Percentiles rank a stretch among this genome's conserved stretches.
These are phyloP conservation scores for Pygoscelis adeliae DNA, from an alignment of 2,113 vertebrate genomes.

Conservation along the genomic window DNA sequence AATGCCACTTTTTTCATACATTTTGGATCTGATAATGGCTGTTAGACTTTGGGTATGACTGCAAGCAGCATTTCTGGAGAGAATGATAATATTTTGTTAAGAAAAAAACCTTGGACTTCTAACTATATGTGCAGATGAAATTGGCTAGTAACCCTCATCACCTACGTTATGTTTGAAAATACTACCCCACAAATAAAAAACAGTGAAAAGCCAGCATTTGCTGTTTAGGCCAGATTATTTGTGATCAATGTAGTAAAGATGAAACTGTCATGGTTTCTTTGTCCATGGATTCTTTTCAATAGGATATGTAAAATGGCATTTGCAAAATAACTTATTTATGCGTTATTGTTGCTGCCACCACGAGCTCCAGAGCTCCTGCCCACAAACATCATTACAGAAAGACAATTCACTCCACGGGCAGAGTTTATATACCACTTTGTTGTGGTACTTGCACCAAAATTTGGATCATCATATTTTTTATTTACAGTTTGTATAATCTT, in stretches of 20 bases:
- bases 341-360: neutral
- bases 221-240: neutral
- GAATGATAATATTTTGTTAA: neutral
- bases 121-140: neutral
- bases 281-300: neutral
- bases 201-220: neutral
- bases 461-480: neutral
- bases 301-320: neutral
- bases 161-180: neutral
- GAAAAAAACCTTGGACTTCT: neutral
- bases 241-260: neutral
- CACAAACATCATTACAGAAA: neutral
- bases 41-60: neutral
- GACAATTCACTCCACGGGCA: rapidly evolving
- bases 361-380: neutral
- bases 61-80: neutral
- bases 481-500: neutral
- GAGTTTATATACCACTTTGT: neutral
- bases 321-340: neutral
- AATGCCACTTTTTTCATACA: neutral
- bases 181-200: neutral
- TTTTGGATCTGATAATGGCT: neutral
- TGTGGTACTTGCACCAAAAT: neutral
- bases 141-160: neutral
- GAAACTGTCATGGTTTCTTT: neutral